Evolutionary conservation across 2,888 invertebrate species (phyloP), one percentile per base, ranked within the genome.

Genomic region (Cartodere bifasciata): DNA sequence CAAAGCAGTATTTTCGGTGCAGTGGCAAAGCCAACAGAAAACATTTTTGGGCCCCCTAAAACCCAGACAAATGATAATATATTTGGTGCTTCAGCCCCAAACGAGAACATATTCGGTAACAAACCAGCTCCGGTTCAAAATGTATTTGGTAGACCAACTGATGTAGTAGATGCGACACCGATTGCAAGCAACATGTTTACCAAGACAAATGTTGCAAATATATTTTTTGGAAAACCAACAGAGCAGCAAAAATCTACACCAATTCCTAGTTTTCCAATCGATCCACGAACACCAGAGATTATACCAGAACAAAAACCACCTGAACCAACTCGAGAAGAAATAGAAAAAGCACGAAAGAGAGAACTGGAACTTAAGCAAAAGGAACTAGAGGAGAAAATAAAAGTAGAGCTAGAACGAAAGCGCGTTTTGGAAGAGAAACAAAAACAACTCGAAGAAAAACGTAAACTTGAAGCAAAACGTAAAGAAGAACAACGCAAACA

Each of bases 391-490:
- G 17, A 30, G 31, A 40, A 30, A 37, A 30, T 29, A 31, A 36
- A 39, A 28, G 29, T 39, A 31, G 34, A 41, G 23, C 13, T 31
- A 38, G 22, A 35, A 25, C 33, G 31, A 31, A 25, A 29, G 29
- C 31, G 28, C 24, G 33, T 29, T 37, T 14, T 15, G 10, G 6
- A 25, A 25, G 13, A 15, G 5, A 4, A 15, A 23, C 4, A 12
- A 25, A 32, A 36, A 31, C 32, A 42, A 38, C 32, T 37, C 32
- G 35, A 47, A 40, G 42, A 48, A 37, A 33, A 44, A 39, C 43
- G 37, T 29, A 28, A 43, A 31, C 29, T 38, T 29, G 38, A 38
- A 40, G 38, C 34, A 32, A 43, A 40, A 32, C 40, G 40, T 34
- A 24, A 34, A 36, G 49, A 50, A 32, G 39, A 45, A 36, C 47